phyloP scores from a whole-genome alignment of 2,888 invertebrate genomes.

The Itoplectis maculator region DNA sequence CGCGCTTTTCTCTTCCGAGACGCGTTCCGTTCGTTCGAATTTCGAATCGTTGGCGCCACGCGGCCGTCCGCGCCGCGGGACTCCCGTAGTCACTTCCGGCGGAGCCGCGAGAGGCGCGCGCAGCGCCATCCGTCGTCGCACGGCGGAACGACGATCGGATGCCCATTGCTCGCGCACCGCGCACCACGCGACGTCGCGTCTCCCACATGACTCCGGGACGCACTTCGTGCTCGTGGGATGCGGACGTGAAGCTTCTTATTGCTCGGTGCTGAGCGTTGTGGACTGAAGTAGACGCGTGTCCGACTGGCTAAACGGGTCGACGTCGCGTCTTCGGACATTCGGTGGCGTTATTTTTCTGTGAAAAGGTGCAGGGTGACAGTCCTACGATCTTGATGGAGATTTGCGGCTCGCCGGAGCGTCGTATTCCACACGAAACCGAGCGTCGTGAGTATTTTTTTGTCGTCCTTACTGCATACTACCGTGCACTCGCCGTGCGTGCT shows the following conservation, averaged over 20 bases:
- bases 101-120: background rate
- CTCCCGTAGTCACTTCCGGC: constrained; percentile 10
- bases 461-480: background rate
- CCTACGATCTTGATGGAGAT: constrained; percentile 49
- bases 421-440: constrained; percentile 45
- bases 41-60: background rate
- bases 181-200: background rate
- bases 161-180: background rate
- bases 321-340: constrained; percentile 7
- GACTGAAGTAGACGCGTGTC: constrained; percentile 39
- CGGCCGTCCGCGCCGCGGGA: background rate
- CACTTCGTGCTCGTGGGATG: constrained; percentile 27
- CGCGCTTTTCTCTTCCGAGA: too few species aligned
- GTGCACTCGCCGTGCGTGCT: background rate
- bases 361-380: constrained; percentile 17
- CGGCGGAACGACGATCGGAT: background rate
- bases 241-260: constrained; percentile 39
- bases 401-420: constrained; percentile 35
- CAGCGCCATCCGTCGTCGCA: constrained; percentile 7
- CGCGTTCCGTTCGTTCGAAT: background rate
- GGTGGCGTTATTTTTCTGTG: constrained; percentile 9
- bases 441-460: constrained; percentile 37
- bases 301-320: constrained; percentile 32
- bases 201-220: background rate
- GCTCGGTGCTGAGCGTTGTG: constrained; percentile 31